Evolutionary conservation across 2,113 vertebrate genomes (phyloP), one percentile per base, ranked within the genome.

Genomic region (Xyliphius kryptos): DNA sequence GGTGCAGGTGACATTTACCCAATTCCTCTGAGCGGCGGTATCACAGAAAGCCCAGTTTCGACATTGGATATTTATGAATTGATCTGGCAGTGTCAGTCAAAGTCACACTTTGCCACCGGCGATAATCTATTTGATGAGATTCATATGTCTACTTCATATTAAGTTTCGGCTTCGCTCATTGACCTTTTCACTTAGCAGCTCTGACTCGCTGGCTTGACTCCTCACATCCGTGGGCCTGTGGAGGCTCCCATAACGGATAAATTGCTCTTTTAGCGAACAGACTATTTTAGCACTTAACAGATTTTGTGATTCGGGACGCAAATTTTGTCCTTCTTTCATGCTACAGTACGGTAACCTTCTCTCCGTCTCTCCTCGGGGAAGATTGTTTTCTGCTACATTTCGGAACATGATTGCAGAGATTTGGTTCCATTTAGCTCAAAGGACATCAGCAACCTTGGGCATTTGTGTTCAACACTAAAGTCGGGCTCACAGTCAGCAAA

Each of bases 61-160:
- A 74, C 71, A 76, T 72, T 67, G 68, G 74, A 81, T 82, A 82
- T 83, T 80, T 81, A 70, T 78, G 74, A 82, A 86, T 86, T 83
- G 81, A 84, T 82, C 82, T 73, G 70, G 67, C 67, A 54, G 76
- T 79, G 79, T 76, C 71, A 77, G 74, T 74, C 78, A 72, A 77
- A 69, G 71, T 56, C 63, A 73, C 76, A 73, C 74, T 74, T 82
- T 79, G 81, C 85, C 78, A 68, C 62, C 48, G 80, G 83, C 79
- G 61, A 76, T 82, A 84, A 85, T 82, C 78, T 66, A 77, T 83
- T 76, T 71, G 78, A 81, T 78, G 72, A 79, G 80, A 85, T 83
- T 83, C 81, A 78, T 81, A 77, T 77, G 78, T 82, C 80, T 79
- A 76, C 79, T 86, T 82, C 76, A 81, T 83, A 82, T 87, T 83